Base-by-base conservation (phyloP, 2,888 invertebrate genomes). In the Ichneumoninae sp. region DNA sequence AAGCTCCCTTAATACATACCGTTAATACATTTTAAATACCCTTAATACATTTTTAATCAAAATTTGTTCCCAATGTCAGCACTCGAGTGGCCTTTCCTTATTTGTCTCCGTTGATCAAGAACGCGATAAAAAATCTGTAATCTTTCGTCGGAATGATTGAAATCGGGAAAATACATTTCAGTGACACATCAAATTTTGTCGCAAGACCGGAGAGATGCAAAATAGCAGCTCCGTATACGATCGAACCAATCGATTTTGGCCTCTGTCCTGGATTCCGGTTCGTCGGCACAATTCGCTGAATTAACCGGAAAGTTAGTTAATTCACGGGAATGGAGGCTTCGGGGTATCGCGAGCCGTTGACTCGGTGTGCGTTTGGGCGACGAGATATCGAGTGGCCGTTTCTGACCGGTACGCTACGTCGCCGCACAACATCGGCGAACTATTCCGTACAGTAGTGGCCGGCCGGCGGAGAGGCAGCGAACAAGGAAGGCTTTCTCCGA, bases 401-500 rank as follows among this genome's bases (percentile, higher is more conserved):
- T 54, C 30, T 30, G 63, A 63, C 63, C 50, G 60, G 52, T 57
- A 60, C 40, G 33, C 33, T 74, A 33, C 13, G 47, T 52, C 57
- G 57, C 50, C 5, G 40, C 30, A 16, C 44, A 16, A 73, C 22
- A 47, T 19, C 44, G 44, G 66, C 22, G 30, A 60, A 69, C 33
- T 71, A 52, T 50, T 63, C 19, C 33, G 44, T 68, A 65, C 36
- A 44, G 80, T 36, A 75, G 69, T 84, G 68, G 83, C 81, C 80
- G 79, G 69, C 81, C 70, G 83, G 30, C 57, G 69, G 77, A 63
- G 78, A 81, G 75, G 60, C 82, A 47, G 78, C 52, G 87, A 89
- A 90, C 89, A 90, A 91, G 91, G 90, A 92, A 92, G 91, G 90
- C 91, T 92, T 92, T 91, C 91, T 91, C 90, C 85, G 76, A 50